Evolutionary conservation across 2,888 invertebrate genomes (phyloP).

Genomic region (Netelia inedita): DNA sequence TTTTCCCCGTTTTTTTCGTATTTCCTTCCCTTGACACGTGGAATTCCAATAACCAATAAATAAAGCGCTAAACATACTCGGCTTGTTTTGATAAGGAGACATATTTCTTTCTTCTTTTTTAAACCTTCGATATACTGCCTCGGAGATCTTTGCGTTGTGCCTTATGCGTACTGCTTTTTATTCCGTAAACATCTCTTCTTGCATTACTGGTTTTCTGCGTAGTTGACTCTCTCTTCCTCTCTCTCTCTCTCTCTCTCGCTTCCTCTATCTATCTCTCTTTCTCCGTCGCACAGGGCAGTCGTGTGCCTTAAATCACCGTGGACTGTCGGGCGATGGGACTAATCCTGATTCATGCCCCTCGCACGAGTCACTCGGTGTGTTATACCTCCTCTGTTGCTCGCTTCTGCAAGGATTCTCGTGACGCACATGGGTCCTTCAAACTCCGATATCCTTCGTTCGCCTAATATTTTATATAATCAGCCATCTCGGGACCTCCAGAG

Average conservation of each 20-base stretch:
- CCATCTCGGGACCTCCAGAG: not conserved
- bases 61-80: slow-evolving; percentile 76
- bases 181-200: slow-evolving; percentile 64
- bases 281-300: slow-evolving; percentile 63
- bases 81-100: slow-evolving; percentile 80
- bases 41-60: slow-evolving; percentile 78
- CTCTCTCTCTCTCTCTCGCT: slow-evolving; percentile 48
- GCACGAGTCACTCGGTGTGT: slow-evolving; percentile 61
- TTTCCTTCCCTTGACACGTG: not conserved
- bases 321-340: slow-evolving; percentile 78
- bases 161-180: slow-evolving; percentile 66
- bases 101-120: slow-evolving; percentile 71
- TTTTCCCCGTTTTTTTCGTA: not conserved
- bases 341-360: slow-evolving; percentile 80
- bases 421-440: slow-evolving; percentile 47
- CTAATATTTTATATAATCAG: slow-evolving; percentile 21
- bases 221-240: slow-evolving; percentile 63
- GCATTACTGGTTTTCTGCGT: slow-evolving; percentile 62
- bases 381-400: slow-evolving; percentile 26
- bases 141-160: slow-evolving; percentile 50
- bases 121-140: slow-evolving; percentile 68
- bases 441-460: slow-evolving; percentile 24
- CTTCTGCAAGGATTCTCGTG: slow-evolving; percentile 22
- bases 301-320: slow-evolving; percentile 78
- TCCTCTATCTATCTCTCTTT: slow-evolving; percentile 42